phyloP scores from a whole-genome alignment of 2,888 invertebrate genomes.

The Sclerodermus sp. region DNA sequence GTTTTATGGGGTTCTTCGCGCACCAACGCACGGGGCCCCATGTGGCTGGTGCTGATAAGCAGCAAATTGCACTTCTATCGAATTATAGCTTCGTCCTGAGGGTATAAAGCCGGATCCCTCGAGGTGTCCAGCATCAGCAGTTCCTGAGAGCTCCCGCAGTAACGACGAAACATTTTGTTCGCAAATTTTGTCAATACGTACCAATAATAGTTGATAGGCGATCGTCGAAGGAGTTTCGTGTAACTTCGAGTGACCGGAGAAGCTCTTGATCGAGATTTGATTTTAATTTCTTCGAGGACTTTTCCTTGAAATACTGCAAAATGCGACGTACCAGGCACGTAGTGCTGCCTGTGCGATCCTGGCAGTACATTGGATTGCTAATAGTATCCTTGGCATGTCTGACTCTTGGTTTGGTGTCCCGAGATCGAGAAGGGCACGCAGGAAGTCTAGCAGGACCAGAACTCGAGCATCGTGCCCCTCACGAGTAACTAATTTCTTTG shows the following conservation, averaged over 20 bases:
- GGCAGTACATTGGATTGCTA: conserved; percentile 50
- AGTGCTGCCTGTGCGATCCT: conserved; percentile 48
- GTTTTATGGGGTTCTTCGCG: conserved; percentile 34
- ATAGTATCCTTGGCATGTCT: conserved; percentile 50
- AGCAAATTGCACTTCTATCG: conserved; percentile 48
- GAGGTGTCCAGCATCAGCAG: conserved; percentile 32
- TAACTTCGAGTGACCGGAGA: no score
- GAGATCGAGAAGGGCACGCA: conserved; percentile 49
- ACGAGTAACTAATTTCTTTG: no score
- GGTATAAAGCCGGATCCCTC: conserved; percentile 43
- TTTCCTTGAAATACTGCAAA: no score
- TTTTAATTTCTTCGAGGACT: no score
- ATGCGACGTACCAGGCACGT: conserved; percentile 50
- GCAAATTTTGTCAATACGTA: no score
- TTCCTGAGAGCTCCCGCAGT: conserved; percentile 18
- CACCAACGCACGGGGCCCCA: conserved; percentile 36
- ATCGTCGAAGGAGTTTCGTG: no score
- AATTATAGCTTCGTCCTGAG: conserved; percentile 35
- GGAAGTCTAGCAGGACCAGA: conserved; percentile 51
- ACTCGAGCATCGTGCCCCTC: conserved; percentile 46
- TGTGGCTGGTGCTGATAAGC: conserved; percentile 53
- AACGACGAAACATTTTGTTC: no score
- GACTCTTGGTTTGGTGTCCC: conserved; percentile 47
- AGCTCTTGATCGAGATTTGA: no score
- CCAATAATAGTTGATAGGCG: no score